Percentiles rank a stretch among this genome's conserved stretches.
Conservation (phyloP, 2,113 vertebrate species). For the Gnathonemus echidnorhynchus region DNA sequence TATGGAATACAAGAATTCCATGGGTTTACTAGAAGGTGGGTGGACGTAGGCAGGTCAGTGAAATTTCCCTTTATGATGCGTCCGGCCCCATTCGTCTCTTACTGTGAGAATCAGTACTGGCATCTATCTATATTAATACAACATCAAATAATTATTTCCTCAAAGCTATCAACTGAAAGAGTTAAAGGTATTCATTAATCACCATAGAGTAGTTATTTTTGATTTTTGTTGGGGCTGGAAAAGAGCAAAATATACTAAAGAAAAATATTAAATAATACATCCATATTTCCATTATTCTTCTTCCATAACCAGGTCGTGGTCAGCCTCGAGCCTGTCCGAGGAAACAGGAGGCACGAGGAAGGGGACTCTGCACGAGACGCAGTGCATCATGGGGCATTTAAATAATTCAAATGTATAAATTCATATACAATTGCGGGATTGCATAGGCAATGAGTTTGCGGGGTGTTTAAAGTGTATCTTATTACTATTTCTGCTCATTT, state of each 20-base stretch:
- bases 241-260: neutral
- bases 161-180: neutral
- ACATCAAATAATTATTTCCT: constrained; percentile 7
- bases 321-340: neutral
- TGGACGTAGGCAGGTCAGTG: neutral
- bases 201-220: neutral
- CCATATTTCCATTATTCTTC: neutral
- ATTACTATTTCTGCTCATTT: neutral
- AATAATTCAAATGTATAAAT: neutral
- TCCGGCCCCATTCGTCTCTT: neutral
- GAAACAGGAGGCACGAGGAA: neutral
- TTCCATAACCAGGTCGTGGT: neutral
- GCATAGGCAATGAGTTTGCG: neutral
- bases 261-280: neutral
- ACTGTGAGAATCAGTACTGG: neutral
- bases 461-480: neutral
- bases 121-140: neutral
- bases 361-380: neutral
- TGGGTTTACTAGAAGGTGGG: neutral
- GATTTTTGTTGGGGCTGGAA: neutral
- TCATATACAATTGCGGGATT: neutral
- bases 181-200: neutral
- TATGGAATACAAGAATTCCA: neutral
- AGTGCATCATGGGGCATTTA: neutral
- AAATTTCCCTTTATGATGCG: constrained; percentile 6